Evolutionary conservation across 2,113 vertebrate genomes (phyloP).

Genomic region (Salvelinus sp.): DNA sequence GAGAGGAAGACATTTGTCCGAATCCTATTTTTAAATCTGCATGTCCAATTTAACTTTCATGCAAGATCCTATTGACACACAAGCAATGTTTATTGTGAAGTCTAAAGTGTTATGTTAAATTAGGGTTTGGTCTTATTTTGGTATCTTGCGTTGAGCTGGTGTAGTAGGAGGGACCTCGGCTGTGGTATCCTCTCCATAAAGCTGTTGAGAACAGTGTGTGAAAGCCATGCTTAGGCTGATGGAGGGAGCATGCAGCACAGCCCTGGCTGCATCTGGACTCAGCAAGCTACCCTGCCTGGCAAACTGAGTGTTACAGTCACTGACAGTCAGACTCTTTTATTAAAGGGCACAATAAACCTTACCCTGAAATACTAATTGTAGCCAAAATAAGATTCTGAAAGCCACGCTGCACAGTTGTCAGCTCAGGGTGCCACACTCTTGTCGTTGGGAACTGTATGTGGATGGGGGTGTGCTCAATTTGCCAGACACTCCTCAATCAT

Average conservation of each 20-base stretch:
- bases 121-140: too few species aligned
- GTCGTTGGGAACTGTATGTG: too few species aligned
- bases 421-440: not conserved
- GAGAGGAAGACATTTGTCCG: not conserved
- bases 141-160: too few species aligned
- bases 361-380: not conserved
- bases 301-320: constrained; percentile 39
- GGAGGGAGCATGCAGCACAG: constrained; percentile 29
- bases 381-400: not conserved
- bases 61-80: too few species aligned
- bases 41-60: too few species aligned
- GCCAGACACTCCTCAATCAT: not conserved
- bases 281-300: constrained; percentile 40
- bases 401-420: too few species aligned
- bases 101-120: too few species aligned
- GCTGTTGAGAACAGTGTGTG: constrained; percentile 11
- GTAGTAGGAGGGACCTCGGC: too few species aligned
- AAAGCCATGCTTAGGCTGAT: constrained; percentile 1
- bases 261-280: constrained; percentile 56
- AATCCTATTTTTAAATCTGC: too few species aligned
- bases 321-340: not conserved
- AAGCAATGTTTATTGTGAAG: too few species aligned
- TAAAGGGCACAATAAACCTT: not conserved
- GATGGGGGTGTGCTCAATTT: too few species aligned
- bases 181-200: not conserved